Evolutionary conservation across 2,113 vertebrate genomes (phyloP), one percentile per base, ranked within the genome.

Genomic region (Oenanthe melanoleuca): DNA sequence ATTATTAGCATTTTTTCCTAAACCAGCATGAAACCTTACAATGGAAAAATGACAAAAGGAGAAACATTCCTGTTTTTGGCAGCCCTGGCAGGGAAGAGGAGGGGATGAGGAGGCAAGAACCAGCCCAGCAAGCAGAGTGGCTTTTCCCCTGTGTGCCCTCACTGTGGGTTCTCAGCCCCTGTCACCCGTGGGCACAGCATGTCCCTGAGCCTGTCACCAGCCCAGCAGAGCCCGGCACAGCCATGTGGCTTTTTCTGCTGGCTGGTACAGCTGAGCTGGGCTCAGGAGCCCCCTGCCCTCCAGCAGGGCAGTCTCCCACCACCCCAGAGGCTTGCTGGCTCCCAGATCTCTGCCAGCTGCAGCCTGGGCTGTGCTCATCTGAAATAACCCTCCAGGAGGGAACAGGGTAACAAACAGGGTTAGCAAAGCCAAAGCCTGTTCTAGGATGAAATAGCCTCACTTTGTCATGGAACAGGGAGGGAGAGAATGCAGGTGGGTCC

Each of bases 1-100:
- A 95, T 87, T 70, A 89, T 85, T 94, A 81, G 75, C 56, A 80
- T 89, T 92, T 84, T 69, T 49, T 49, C 83, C 82, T 92, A 92
- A 80, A 91, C 56, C 90, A 94, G 77, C 64, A 31, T 61, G 89
- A 80, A 91, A 82, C 44, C 3, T 84, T 33, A 60, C 89, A 92
- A 89, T 88, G 77, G 91, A 93, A 94, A 95, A 91, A 95, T 34
- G 60, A 91, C 92, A 90, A 82, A 94, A 92, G 42, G 65, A 88
- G 63, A 87, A 96, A 91, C 47, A 77, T 83, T 74, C 33, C 66
- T 60, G 64, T 81, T 91, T 91, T 91, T 50, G 92, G 95, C 88
- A 81, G 82, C 18, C 1, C 50, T 45, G 28, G 63, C 28, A 20
- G 53, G 52, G 74, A 79, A 60, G 40, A 69, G 28, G 16, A 61